A percentile compares a stretch with the other conserved stretches of the same genome.
Conservation (phyloP, 2,113 vertebrate genomes). For the Gadus chalcogrammus region DNA sequence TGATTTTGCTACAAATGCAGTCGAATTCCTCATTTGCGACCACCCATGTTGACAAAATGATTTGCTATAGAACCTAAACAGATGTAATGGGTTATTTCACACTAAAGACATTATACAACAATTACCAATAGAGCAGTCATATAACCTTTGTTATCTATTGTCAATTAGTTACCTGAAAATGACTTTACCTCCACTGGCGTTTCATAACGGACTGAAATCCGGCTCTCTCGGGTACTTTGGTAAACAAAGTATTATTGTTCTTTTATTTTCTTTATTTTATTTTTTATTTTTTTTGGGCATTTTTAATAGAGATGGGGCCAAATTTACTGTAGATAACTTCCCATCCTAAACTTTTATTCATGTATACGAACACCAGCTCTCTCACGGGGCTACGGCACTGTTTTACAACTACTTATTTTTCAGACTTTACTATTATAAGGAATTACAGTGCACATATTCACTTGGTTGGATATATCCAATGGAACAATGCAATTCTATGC, state of each 20-base stretch:
- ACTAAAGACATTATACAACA: not conserved
- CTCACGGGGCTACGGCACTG: not conserved
- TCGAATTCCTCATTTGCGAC: no score
- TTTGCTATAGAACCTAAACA: not conserved
- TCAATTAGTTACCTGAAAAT: no score
- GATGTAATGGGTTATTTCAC: not conserved
- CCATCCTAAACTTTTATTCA: not conserved
- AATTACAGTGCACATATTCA: not conserved
- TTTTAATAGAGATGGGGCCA: not conserved
- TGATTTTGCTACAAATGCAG: no score
- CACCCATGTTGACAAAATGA: not conserved
- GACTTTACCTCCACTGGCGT: no score
- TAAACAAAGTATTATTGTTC: not conserved
- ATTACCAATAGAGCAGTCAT: not conserved
- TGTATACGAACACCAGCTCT: not conserved
- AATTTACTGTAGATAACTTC: not conserved
- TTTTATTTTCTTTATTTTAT: not conserved
- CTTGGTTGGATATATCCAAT: not conserved
- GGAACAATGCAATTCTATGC: not conserved
- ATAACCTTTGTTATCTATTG: no score
- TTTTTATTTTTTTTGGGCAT: not conserved
- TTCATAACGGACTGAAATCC: no score
- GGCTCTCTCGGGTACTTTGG: no score
- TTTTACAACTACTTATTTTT: not conserved
- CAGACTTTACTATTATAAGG: not conserved